Evolutionary conservation across 1,140 invertebrate species (phyloP).

Genomic region (Himalopsyche phryganea): DNA sequence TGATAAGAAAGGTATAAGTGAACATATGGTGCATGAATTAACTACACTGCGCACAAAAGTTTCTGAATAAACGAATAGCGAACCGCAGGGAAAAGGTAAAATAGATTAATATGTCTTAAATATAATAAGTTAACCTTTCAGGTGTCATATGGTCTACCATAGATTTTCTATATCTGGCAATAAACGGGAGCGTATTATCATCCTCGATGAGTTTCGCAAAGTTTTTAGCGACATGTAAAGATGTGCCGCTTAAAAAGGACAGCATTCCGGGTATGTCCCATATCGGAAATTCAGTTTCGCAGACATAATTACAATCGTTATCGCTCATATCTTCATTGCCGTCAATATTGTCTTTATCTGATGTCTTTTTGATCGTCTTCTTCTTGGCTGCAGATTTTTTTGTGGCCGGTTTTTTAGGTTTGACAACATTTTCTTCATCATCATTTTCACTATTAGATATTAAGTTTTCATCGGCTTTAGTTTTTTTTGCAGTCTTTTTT

Average conservation of each 20-base stretch:
- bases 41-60: no score
- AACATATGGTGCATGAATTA: no score
- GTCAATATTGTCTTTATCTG: conserved; percentile 6
- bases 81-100: no score
- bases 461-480: no score
- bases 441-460: no score
- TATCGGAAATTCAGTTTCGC: conserved; percentile 23
- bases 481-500: no score
- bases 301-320: conserved; percentile 3
- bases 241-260: conserved; percentile 40
- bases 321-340: conserved; percentile 20
- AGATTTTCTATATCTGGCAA: conserved; percentile 49
- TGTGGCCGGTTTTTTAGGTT: conserved; percentile 1
- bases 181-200: conserved; percentile 51
- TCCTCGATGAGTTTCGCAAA: conserved; percentile 45
- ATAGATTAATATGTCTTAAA: no score
- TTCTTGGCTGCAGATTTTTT: conserved; percentile 3
- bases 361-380: background rate
- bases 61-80: no score
- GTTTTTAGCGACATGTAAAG: conserved; percentile 39
- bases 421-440: background rate
- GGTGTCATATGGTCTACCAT: conserved; percentile 46
- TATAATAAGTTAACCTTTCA: no score
- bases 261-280: conserved; percentile 44
- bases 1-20: no score